phyloP scores from a whole-genome alignment of 2,888 invertebrate species.

The Chydorus sphaericus region DNA sequence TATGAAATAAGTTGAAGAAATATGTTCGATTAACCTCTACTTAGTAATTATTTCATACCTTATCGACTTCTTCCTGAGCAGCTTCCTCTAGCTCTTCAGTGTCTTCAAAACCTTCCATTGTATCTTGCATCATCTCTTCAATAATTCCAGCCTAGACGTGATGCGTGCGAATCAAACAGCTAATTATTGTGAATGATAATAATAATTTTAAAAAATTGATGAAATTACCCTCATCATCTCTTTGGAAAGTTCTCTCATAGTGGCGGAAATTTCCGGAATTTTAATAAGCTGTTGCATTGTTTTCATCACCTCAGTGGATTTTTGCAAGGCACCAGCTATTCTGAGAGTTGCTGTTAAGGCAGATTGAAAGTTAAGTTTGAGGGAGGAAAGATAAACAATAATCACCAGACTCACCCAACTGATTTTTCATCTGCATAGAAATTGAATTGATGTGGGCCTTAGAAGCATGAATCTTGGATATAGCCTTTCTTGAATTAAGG shows the following conservation, averaged over 20 bases:
- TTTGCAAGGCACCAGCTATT: constrained; percentile 80
- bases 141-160: constrained; percentile 71
- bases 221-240: constrained; percentile 83
- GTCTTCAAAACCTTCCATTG: constrained; percentile 77
- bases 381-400: constrained; percentile 11
- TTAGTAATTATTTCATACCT: constrained; percentile 36
- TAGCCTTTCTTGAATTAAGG: constrained; percentile 68
- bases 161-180: not conserved
- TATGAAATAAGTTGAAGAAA: constrained; percentile 24
- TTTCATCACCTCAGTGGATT: constrained; percentile 97
- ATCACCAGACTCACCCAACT: constrained; percentile 73
- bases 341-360: constrained; percentile 61
- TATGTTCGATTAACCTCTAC: constrained; percentile 16
- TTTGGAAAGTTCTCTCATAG: constrained; percentile 93
- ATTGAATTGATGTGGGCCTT: constrained; percentile 96
- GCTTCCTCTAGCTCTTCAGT: constrained; percentile 92
- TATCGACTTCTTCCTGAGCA: constrained; percentile 84
- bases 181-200: not conserved
- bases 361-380: not conserved
- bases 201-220: not conserved
- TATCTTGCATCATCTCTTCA: constrained; percentile 97
- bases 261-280: constrained; percentile 82
- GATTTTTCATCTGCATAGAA: constrained; percentile 94
- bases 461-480: constrained; percentile 81
- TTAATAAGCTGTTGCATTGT: constrained; percentile 85